phyloP scores from a whole-genome alignment of 2,797 vertebrate genomes.

The Rhabdomys pumilio region DNA sequence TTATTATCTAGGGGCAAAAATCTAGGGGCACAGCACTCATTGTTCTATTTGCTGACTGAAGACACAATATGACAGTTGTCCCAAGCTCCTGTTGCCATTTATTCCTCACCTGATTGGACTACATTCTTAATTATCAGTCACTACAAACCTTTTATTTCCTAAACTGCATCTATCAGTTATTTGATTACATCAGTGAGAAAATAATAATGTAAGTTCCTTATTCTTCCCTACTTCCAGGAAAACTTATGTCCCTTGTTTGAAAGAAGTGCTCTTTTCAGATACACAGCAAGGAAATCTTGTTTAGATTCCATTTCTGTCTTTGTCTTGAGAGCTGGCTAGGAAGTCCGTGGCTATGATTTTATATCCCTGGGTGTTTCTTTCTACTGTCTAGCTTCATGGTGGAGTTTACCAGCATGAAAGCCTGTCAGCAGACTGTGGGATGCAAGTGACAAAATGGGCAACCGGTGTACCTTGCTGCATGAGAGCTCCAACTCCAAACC shows the following conservation, averaged over 20 bases:
- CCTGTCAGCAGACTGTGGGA: slow-evolving; percentile 91
- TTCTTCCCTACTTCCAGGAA: neutral
- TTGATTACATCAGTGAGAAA: neutral
- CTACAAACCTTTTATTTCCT: neutral
- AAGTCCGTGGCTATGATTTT: neutral
- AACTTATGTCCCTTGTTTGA: neutral
- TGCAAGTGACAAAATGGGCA: slow-evolving; percentile 86
- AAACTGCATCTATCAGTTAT: neutral
- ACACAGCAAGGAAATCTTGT: neutral
- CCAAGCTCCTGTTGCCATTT: neutral
- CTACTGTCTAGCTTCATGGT: slow-evolving; percentile 82
- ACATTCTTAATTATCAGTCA: neutral
- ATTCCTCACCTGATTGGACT: neutral
- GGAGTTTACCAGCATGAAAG: slow-evolving; percentile 91
- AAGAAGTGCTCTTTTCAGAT: neutral
- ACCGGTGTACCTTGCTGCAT: slow-evolving; percentile 98
- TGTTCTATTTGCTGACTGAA: neutral
- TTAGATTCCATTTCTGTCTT: neutral
- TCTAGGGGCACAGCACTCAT: neutral
- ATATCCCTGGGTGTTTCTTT: slow-evolving; percentile 81
- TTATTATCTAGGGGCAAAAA: too few relatives aligned
- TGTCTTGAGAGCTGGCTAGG: neutral
- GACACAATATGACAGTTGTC: neutral
- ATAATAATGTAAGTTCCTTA: neutral
- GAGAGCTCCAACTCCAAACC: slow-evolving; percentile 99